A percentile compares a stretch with the other conserved stretches of the same genome.
These are phyloP conservation scores for Babylonia areolata DNA, from an alignment of 1,140 invertebrate species.

Conservation along the genomic window DNA sequence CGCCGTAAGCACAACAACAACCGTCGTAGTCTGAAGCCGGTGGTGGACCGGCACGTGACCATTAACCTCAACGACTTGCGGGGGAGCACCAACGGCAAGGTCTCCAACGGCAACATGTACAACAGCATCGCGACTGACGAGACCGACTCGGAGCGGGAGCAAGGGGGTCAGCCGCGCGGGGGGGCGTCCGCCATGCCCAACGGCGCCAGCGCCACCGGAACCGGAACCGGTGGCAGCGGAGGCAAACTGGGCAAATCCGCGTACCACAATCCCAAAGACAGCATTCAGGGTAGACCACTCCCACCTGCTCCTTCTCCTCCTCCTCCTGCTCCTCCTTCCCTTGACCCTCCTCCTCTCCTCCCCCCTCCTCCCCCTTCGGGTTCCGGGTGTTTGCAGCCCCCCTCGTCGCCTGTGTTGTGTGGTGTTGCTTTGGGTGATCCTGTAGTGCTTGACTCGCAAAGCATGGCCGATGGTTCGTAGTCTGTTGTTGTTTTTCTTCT, in stretches of 20 bases:
- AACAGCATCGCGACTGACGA: constrained; percentile 79
- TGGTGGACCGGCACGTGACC: constrained; percentile 68
- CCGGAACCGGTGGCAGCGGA: constrained; percentile 58
- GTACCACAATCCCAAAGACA: constrained; percentile 81
- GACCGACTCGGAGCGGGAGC: constrained; percentile 72
- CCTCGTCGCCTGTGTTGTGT: background rate
- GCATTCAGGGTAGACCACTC: constrained; percentile 66
- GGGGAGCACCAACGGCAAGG: constrained; percentile 71
- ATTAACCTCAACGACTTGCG: constrained; percentile 71
- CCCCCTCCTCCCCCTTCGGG: constrained; percentile 2
- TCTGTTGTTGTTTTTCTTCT: background rate
- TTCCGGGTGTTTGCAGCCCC: background rate
- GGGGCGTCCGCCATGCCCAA: background rate
- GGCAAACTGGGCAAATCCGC: constrained; percentile 70
- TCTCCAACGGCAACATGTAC: constrained; percentile 79
- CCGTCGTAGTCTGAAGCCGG: constrained; percentile 72
- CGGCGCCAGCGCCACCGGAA: constrained; percentile 68
- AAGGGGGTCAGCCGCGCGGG: constrained; percentile 43
- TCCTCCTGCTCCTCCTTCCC: background rate
- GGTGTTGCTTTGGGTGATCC: constrained; percentile 6
- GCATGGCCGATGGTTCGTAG: constrained; percentile 14
- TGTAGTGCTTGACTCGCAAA: constrained; percentile 16
- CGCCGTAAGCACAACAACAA: constrained; percentile 87
- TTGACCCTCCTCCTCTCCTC: background rate
- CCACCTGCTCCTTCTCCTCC: constrained; percentile 62